A percentile compares a stretch with the other conserved stretches of the same genome.
Evolutionary conservation across 2,113 vertebrate genomes (phyloP).

Genomic region (Mirza zaza): DNA sequence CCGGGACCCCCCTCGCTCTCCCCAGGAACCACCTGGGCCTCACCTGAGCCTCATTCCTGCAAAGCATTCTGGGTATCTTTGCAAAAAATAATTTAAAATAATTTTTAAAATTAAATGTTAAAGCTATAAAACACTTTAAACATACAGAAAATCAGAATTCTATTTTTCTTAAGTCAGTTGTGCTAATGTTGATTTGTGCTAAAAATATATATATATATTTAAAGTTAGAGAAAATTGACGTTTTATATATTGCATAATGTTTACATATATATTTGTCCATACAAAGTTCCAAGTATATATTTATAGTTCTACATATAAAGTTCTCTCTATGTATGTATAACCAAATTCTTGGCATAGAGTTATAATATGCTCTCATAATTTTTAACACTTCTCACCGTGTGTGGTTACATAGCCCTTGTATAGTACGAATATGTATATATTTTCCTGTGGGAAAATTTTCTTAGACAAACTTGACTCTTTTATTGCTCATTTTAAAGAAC

Average conservation of each 20-base stretch:
- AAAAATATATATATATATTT: neutral
- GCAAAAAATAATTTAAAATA: neutral
- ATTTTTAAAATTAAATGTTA: neutral
- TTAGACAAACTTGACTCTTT: neutral
- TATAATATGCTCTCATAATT: neutral
- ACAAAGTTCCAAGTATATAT: neutral
- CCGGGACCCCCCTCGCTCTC: rapidly evolving
- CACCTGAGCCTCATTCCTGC: rapidly evolving
- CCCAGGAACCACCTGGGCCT: neutral
- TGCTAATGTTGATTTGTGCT: neutral
- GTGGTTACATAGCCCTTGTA: neutral
- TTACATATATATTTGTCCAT: neutral
- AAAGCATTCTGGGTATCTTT: neutral
- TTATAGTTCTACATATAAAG: neutral
- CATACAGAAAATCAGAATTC: neutral
- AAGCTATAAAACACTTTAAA: neutral
- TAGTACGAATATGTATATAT: too few relatives aligned
- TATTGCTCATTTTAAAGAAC: neutral
- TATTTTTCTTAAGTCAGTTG: neutral
- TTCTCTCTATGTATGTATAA: neutral
- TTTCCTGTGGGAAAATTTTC: neutral
- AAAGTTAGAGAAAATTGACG: neutral
- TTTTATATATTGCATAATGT: neutral
- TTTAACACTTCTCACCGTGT: neutral
- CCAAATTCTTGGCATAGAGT: neutral